phyloP scores from a whole-genome alignment of 2,113 vertebrate genomes.

The Rhabdomys dilectus region DNA sequence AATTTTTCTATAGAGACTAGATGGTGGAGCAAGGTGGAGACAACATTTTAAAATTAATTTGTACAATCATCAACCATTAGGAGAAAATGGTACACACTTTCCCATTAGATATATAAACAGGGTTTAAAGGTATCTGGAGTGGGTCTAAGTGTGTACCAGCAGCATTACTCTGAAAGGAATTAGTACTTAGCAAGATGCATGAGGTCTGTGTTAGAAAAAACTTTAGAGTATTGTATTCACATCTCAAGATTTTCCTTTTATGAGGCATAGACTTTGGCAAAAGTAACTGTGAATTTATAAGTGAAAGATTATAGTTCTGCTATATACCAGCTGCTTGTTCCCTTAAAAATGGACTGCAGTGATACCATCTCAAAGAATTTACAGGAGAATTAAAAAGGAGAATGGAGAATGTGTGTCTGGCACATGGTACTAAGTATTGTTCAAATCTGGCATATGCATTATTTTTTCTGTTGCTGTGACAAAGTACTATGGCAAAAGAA shows the following conservation, averaged over 20 bases:
- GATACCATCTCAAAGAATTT: neutral
- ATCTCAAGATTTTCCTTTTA: neutral
- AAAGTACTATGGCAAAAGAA: neutral
- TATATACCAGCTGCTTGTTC: neutral
- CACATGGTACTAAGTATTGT: neutral
- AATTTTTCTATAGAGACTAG: constrained; percentile 12
- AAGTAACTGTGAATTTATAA: neutral
- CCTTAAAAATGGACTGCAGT: neutral
- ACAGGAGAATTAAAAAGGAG: neutral
- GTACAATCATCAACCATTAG: neutral
- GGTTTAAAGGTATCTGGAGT: neutral
- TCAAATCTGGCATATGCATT: neutral
- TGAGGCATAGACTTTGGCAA: neutral
- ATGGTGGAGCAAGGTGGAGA: constrained; percentile 28
- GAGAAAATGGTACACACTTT: neutral
- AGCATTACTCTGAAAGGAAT: constrained; percentile 10
- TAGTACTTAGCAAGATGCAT: neutral
- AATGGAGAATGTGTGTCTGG: neutral
- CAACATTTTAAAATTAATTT: constrained; percentile 55
- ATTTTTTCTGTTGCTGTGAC: neutral
- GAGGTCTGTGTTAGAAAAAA: neutral
- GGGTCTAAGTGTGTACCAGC: neutral
- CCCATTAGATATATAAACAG: neutral
- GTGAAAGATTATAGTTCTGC: neutral
- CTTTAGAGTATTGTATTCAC: neutral